Conservation (phyloP, 2,888 invertebrate species). For the Conomelus anceps region DNA sequence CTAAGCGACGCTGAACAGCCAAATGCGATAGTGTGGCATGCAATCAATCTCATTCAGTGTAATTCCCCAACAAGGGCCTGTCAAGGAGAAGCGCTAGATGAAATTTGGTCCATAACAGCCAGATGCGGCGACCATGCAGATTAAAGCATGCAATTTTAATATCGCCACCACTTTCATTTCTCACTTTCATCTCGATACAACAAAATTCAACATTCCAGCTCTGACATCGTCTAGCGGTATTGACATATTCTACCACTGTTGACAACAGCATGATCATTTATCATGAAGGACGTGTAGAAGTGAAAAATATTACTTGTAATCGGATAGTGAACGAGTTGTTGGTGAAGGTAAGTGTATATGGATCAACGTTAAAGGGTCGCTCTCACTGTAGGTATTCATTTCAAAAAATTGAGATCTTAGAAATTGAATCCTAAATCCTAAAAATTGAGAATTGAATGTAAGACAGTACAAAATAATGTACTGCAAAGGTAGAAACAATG, state of each 20-base stretch:
- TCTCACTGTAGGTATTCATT: too few species aligned
- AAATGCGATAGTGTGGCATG: too few species aligned
- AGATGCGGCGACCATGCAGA: neutral
- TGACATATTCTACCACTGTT: neutral
- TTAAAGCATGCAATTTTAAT: neutral
- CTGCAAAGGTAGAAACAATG: too few species aligned
- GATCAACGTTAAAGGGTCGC: too few species aligned
- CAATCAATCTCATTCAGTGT: neutral
- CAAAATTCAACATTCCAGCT: neutral
- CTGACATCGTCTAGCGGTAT: neutral
- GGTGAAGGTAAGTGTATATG: too few species aligned
- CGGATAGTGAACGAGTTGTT: neutral
- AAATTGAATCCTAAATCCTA: too few species aligned
- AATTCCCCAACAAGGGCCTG: neutral
- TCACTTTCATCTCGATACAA: neutral
- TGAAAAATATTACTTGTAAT: neutral
- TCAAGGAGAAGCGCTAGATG: neutral
- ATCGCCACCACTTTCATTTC: neutral
- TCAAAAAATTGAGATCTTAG: too few species aligned
- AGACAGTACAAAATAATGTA: too few species aligned
- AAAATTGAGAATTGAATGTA: too few species aligned
- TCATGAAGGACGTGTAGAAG: neutral
- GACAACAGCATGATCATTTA: neutral
- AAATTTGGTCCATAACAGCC: neutral
- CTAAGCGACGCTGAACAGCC: neutral